Evolutionary conservation across 92 coral and sea anemone species (phyloP).

Genomic region (Pocillopora grandis): DNA sequence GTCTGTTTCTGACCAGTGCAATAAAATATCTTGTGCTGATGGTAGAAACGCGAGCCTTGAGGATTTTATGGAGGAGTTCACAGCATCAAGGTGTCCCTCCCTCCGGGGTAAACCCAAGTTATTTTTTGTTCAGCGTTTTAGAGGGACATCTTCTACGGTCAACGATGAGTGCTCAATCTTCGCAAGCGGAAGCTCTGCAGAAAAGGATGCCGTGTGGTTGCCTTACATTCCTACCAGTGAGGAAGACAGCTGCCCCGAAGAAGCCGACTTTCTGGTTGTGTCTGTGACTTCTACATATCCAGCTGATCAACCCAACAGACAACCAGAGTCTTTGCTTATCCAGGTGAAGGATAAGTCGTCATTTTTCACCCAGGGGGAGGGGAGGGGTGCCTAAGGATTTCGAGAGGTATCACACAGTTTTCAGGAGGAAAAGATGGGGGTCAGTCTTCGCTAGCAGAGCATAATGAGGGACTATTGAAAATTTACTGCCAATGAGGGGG

Average conservation of each 20-base stretch:
- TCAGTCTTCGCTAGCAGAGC: too few species aligned
- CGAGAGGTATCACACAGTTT: too few species aligned
- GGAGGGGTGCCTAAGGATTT: too few species aligned
- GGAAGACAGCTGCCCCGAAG: conserved; percentile 12
- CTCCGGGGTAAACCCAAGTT: conserved; percentile 27
- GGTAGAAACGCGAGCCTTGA: conserved; percentile 20
- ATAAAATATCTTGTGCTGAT: conserved; percentile 18
- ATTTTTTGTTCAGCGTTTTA: conserved; percentile 15
- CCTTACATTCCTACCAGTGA: too few species aligned
- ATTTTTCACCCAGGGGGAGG: too few species aligned
- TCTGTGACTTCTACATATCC: not conserved
- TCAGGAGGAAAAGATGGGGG: too few species aligned
- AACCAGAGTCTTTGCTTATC: not conserved
- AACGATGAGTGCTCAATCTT: not conserved
- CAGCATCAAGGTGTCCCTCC: not conserved
- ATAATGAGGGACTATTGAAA: too few species aligned
- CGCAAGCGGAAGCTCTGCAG: not conserved
- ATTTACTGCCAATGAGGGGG: too few species aligned
- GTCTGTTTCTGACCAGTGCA: not conserved
- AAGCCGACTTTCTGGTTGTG: conserved; percentile 15
- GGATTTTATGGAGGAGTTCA: conserved; percentile 23
- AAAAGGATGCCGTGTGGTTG: not conserved
- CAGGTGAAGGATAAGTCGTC: not conserved
- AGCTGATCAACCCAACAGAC: not conserved
- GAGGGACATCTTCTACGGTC: not conserved